phyloP scores from a whole-genome alignment of 2,113 vertebrate genomes.

The Calypte anna region DNA sequence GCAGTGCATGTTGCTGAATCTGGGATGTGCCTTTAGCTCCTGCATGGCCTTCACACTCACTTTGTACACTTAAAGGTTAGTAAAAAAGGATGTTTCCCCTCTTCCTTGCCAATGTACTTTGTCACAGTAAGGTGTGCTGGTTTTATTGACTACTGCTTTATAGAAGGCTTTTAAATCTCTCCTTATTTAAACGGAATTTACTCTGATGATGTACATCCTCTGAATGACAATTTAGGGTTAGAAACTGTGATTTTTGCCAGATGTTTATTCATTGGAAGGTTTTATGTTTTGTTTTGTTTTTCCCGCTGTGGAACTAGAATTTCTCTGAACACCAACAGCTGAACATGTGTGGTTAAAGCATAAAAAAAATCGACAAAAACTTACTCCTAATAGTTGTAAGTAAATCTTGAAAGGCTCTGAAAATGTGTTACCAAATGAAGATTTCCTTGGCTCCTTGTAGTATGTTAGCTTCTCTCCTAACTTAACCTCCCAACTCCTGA shows the following conservation, averaged over 20 bases:
- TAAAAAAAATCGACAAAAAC: neutral
- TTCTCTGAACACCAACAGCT: neutral
- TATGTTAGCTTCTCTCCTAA: neutral
- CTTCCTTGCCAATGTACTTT: neutral
- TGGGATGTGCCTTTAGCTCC: neutral
- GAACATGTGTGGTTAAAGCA: neutral
- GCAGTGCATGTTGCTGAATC: neutral
- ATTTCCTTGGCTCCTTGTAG: neutral
- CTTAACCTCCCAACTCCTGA: neutral
- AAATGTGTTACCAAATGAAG: neutral
- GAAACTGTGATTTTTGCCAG: neutral
- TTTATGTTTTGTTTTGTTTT: neutral
- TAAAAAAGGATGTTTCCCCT: neutral
- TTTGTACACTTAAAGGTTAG: neutral
- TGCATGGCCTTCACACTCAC: neutral
- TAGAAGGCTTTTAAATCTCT: neutral
- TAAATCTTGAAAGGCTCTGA: neutral
- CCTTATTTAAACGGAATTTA: neutral
- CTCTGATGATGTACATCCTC: neutral
- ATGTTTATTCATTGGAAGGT: neutral
- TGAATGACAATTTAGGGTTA: neutral
- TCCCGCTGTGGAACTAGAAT: neutral
- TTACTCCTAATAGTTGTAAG: neutral
- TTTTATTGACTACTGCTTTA: neutral
- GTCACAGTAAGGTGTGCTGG: neutral